Evolutionary conservation across 92 coral and sea anemone genomes (phyloP).

Genomic region (Phenganax marumi): DNA sequence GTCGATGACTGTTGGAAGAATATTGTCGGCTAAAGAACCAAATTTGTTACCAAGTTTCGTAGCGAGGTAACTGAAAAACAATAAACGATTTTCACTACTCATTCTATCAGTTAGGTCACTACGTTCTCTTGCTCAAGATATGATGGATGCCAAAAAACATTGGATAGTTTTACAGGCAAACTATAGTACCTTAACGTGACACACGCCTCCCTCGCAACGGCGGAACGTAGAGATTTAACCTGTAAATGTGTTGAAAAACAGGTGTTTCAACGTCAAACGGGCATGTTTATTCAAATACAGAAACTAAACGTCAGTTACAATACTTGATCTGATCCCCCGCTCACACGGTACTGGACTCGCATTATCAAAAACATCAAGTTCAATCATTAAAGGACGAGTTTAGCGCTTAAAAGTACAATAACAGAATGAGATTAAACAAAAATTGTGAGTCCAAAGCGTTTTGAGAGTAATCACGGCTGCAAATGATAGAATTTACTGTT

Average conservation of each 20-base stretch:
- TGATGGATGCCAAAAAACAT: neutral
- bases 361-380: no score
- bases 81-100: neutral
- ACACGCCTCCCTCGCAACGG: conserved; percentile 90
- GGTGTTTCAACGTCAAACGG: neutral
- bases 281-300: no score
- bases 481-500: no score
- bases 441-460: no score
- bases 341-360: no score
- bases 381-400: no score
- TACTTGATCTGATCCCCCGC: no score
- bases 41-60: conserved; percentile 78
- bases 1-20: conserved; percentile 78
- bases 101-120: neutral
- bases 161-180: neutral
- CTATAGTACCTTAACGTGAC: conserved; percentile 71
- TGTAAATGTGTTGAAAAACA: conserved; percentile 18
- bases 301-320: no score
- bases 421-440: no score
- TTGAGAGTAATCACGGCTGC: no score
- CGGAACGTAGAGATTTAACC: conserved; percentile 90
- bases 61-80: conserved; percentile 71
- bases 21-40: conserved; percentile 93
- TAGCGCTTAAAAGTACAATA: no score
- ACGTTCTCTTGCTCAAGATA: neutral